Base-by-base conservation (phyloP, 1,140 invertebrate species). In the Caenorhabditis tropicalis region DNA sequence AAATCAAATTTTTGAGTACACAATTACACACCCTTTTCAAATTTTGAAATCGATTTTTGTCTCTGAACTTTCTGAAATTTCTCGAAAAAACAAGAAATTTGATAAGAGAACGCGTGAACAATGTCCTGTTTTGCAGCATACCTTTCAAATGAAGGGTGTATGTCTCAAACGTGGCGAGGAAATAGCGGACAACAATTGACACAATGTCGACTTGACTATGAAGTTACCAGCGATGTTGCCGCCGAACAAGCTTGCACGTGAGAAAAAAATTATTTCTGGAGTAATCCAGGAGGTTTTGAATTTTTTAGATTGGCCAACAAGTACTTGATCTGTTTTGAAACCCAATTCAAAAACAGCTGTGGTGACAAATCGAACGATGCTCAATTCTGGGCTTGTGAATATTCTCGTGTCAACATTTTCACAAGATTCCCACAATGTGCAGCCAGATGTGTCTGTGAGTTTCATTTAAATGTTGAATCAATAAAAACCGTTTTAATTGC, bases 381-480 rank as follows among this genome's bases (percentile, higher is more conserved):
- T 5, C 56, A 86, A 43, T 86, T 86, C 79, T 86, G 86, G 86
- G 84, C 80, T 16, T 86, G 86, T 56, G 86, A 86, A 79, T 86
- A 86, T 48, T 86, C 86, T 2, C 46, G 86, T 27, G 81, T 86
- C 43, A 79, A 86, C 29, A 49, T 82, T 33, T 86, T 86, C 84
- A 86, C 83, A 21, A n/a, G 86, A 58, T 86, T 86, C 84, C 86
- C 86, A 9, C 85, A 87, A 15, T 86, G 86, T 56, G 29, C 74
- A 29, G 51, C 48, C 24, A 48, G 58, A 58, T 85, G 84, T 43
- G 79, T 82, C 29, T 74, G 84, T 85, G 21, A 85, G 84, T 82
- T 85, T 53, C 0, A 36, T 16, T 0, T n/a, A n/a, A 24, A 39
- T 53, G 2, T 43, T 15, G 46, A 0, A 0, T 39, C 10, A 36